Conservation (phyloP, 2,113 vertebrate species). For the Entosphenus tridentatus region DNA sequence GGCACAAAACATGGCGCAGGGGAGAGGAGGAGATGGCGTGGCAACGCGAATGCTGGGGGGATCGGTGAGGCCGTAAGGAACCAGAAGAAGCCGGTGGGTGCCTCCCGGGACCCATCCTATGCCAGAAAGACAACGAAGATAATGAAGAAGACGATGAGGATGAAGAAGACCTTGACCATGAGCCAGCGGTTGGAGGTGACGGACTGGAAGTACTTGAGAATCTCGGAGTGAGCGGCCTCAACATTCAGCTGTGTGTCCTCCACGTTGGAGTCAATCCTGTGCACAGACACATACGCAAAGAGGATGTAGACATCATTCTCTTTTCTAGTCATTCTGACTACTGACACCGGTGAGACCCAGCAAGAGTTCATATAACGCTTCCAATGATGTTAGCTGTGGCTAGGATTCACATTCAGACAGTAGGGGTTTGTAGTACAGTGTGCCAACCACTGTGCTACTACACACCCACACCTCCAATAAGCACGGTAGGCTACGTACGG, state of each 20-base stretch:
- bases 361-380: too few relatives aligned
- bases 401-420: too few relatives aligned
- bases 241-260: conserved; percentile 67
- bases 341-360: too few relatives aligned
- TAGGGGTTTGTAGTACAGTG: too few relatives aligned
- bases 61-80: too few relatives aligned
- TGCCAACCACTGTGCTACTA: too few relatives aligned
- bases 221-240: conserved; percentile 56
- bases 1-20: background rate
- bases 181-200: conserved; percentile 83
- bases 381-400: too few relatives aligned
- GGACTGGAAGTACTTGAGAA: conserved; percentile 77
- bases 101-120: conserved; percentile 18
- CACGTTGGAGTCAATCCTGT: conserved; percentile 61
- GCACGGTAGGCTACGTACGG: too few relatives aligned
- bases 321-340: too few relatives aligned
- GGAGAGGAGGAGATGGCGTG: conserved; percentile 7
- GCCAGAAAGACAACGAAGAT: conserved; percentile 77
- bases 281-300: background rate
- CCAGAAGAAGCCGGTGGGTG: too few relatives aligned
- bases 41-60: background rate
- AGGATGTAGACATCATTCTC: background rate
- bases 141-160: conserved; percentile 70
- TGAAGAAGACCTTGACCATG: conserved; percentile 83
- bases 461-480: too few relatives aligned